These are phyloP conservation scores for Orthosia incerta DNA, from an alignment of 2,888 invertebrate genomes.

Conservation along the genomic window DNA sequence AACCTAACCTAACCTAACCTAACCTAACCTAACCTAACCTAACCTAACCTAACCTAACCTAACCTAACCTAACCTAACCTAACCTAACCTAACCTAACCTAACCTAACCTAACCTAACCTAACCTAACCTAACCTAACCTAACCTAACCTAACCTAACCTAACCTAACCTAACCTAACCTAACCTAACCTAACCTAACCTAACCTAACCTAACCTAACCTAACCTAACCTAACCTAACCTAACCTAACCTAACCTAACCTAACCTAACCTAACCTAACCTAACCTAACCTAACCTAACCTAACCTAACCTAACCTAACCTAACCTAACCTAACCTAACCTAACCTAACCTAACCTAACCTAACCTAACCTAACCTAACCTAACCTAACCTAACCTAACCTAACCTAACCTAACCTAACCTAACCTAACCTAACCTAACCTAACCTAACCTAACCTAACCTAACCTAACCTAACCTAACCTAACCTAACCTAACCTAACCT, in stretches of 20 bases:
- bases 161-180: conserved; percentile 65
- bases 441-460: conserved; percentile 57
- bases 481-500: conserved; percentile 49
- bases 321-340: conserved; percentile 57
- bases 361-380: conserved; percentile 42
- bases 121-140: conserved; percentile 32
- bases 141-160: conserved; percentile 26
- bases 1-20: conserved; percentile 63
- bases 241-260: conserved; percentile 45
- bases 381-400: conserved; percentile 39
- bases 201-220: no score
- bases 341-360: conserved; percentile 59
- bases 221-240: conserved; percentile 60
- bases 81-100: conserved; percentile 24
- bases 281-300: conserved; percentile 60
- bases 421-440: conserved; percentile 55
- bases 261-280: conserved; percentile 53
- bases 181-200: conserved; percentile 61
- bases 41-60: conserved; percentile 26
- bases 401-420: conserved; percentile 30
- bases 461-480: conserved; percentile 54
- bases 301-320: conserved; percentile 56
- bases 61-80: conserved; percentile 32
- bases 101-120: conserved; percentile 22
- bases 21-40: conserved; percentile 51